Conservation (phyloP, 2,888 invertebrate genomes). For the Embidobia sp. region DNA sequence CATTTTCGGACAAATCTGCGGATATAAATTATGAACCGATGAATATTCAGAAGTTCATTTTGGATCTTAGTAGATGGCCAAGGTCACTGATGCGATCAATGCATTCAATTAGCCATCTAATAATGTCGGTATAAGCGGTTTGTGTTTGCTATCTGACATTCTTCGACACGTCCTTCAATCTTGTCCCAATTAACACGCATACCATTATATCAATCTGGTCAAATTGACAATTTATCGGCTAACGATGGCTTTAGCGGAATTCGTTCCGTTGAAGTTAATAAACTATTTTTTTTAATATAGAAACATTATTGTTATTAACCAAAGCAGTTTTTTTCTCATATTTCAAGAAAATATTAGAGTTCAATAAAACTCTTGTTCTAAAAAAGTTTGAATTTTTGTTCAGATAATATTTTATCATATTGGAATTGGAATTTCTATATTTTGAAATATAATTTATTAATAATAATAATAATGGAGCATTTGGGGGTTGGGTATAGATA, state of each 20-base stretch:
- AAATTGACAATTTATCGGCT: conserved; percentile 17
- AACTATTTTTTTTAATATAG: neutral
- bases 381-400: too few relatives aligned
- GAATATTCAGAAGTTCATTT: conserved; percentile 40
- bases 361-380: too few relatives aligned
- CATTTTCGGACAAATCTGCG: conserved; percentile 4
- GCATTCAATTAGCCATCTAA: conserved; percentile 53
- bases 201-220: conserved; percentile 22
- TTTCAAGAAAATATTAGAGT: too few relatives aligned
- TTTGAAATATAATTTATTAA: too few relatives aligned
- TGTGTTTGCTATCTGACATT: conserved; percentile 37
- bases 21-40: conserved; percentile 24
- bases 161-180: conserved; percentile 46
- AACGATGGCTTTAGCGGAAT: conserved; percentile 1
- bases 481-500: too few relatives aligned
- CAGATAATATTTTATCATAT: too few relatives aligned
- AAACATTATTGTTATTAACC: neutral
- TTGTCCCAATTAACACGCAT: conserved; percentile 53
- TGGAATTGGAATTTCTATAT: too few relatives aligned
- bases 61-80: conserved; percentile 31
- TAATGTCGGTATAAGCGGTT: conserved; percentile 43
- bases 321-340: too few relatives aligned
- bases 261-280: conserved; percentile 1
- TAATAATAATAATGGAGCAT: too few relatives aligned
- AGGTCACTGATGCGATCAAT: conserved; percentile 53